Evolutionary conservation across 2,113 vertebrate genomes (phyloP).

Genomic region (Polyodon spathula): DNA sequence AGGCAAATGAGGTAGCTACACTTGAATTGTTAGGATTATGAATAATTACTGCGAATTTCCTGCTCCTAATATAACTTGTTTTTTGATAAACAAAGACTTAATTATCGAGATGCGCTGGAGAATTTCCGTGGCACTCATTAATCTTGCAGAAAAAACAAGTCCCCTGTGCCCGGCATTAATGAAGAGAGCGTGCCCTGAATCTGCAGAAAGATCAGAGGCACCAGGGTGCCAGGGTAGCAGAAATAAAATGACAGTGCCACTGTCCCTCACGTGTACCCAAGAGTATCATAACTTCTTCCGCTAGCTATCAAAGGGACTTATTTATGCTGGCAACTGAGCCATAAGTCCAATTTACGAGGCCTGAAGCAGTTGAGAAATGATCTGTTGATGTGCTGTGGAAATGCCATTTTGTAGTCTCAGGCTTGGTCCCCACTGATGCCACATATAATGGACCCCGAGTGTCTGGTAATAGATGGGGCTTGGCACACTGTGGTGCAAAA

Average conservation of each 20-base stretch:
- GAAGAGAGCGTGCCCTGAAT: constrained; percentile 99
- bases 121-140: constrained; percentile 94
- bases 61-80: constrained; percentile 91
- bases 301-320: constrained; percentile 99
- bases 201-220: constrained; percentile 90
- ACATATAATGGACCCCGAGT: constrained; percentile 52
- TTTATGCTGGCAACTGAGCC: constrained; percentile 96
- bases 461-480: constrained; percentile 32
- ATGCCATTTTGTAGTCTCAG: constrained; percentile 74
- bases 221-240: constrained; percentile 82
- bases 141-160: constrained; percentile 99
- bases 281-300: constrained; percentile 95
- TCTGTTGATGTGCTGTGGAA: constrained; percentile 77
- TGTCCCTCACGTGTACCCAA: constrained; percentile 86
- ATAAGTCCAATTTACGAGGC: constrained; percentile 96
- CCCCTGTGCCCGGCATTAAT: constrained; percentile 95
- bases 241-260: constrained; percentile 82
- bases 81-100: constrained; percentile 93
- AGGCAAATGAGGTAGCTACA: constrained; percentile 99
- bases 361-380: constrained; percentile 72
- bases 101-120: constrained; percentile 85
- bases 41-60: constrained; percentile 94
- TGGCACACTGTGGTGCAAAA: constrained; percentile 20
- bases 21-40: constrained; percentile 98
- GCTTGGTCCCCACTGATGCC: constrained; percentile 62